Evolutionary conservation across 2,113 vertebrate species (phyloP), one percentile per base, ranked within the genome.

Genomic region (Rostratula benghalensis): DNA sequence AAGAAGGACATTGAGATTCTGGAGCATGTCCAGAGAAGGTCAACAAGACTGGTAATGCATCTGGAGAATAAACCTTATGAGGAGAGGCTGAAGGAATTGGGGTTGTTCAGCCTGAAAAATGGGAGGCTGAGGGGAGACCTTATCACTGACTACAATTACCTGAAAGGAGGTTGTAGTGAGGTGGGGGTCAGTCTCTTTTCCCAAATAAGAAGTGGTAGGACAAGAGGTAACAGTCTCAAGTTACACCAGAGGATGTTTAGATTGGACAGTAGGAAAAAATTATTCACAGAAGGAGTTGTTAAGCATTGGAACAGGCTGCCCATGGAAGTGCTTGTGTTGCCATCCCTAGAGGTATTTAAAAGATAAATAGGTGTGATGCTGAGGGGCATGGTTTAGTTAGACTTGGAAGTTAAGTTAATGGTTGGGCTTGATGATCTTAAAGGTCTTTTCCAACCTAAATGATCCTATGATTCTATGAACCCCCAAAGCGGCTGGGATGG

Each of bases 111-210:
- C 0, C 22, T 43, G 53, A 30, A 79, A n/a, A n/a, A 91, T 11
- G 65, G 21, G 39, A 70, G 21, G 9, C 24, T 83, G 28, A 22
- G 24, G 27, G 18, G 12, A 39, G 3, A 28, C 22, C 43, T 37
- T 28, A 0, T 50, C 3, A 1, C 35, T 54, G 30, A 27, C 16
- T 59, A 13, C 11, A 54, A 15, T 9, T 39, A 7, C 31, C 28
- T 67, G 68, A 67, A 11, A 74, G 11, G 45, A 67, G 21, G 16
- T 1, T 41, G 12, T 30, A 43, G 10, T 1, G 1, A 7, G 43
- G 23, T 25, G 12, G 3, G 9, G 1, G 2, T 19, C 0, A 0
- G 10, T 23, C 45, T 71, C 31, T 57, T n/a, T 25, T 73, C 37
- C 10, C 35, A 25, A 12, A 13, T 25, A n/a, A 39, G 15, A 41